Evolutionary conservation across 2,113 vertebrate species (phyloP), one percentile per base, ranked within the genome.

Genomic region (Leptosomus discolor): DNA sequence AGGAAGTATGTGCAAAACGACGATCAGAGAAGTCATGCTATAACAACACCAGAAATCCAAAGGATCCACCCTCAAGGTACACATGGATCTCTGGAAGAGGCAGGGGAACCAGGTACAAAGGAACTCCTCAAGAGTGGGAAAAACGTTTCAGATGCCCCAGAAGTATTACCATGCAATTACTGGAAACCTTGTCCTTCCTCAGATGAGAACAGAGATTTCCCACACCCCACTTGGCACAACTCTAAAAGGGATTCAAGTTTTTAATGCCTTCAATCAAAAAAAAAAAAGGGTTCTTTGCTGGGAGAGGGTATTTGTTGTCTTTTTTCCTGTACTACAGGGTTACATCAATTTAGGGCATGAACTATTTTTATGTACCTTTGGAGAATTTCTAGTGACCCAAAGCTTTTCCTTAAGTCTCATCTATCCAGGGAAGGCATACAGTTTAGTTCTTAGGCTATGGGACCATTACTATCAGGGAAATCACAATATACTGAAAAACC

Each of bases 71-170:
- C 5, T 8, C 14, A 65, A 81, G 13, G 64, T 36, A 50, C 5
- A 26, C 0, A 0, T 9, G 8, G 46, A 75, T 34, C 57, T 85
- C 81, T 75, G 22, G 43, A 63, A 85, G 19, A 34, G 11, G n/a
- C n/a, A n/a, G 13, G 8, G 4, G 9, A 19, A 84, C 5, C 34
- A 65, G 12, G 18, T 14, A 60, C 14, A 81, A 34, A 82, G 32
- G 43, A 88, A 54, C 18, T 71, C 57, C 75, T 88, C 29, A 71
- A 9, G 37, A 48, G 34, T 5, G 5, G 26, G 36, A 20, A 73
- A 75, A 91, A 61, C 5, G 45, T 18, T 89, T 78, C 50, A 50
- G 16, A 54, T 29, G 15, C n/a, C 29, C 24, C 9, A 17, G 8
- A 74, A 83, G 11, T 21, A 69, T 20, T 61, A 74, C 48, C 24